phyloP scores from a whole-genome alignment of 2,888 invertebrate species.

The Micoletzkya japonica region DNA sequence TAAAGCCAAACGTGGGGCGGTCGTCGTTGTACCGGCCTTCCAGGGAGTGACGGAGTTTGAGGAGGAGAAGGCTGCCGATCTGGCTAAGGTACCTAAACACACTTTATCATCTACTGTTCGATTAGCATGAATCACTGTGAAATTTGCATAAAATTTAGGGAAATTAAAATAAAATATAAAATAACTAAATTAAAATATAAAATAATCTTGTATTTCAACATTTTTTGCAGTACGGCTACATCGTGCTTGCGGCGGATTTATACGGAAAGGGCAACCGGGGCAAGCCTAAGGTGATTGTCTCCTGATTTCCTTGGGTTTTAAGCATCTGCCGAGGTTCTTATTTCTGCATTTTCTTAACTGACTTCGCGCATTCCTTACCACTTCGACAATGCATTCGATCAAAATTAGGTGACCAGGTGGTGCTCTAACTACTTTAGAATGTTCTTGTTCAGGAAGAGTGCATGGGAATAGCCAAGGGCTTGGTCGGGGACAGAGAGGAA shows the following conservation, averaged over 20 bases:
- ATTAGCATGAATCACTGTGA: background rate
- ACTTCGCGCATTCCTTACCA: background rate
- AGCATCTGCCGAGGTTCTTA: background rate
- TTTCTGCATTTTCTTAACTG: background rate
- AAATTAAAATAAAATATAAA: background rate
- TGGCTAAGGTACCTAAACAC: conserved; percentile 42
- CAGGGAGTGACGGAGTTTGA: conserved; percentile 50
- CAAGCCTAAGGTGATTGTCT: conserved; percentile 30
- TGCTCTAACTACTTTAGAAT: background rate
- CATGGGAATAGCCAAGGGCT: conserved; percentile 43
- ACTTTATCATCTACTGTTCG: background rate
- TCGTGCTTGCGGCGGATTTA: conserved; percentile 56
- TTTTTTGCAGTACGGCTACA: conserved; percentile 48
- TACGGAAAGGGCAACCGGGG: conserved; percentile 55
- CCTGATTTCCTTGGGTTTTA: background rate
- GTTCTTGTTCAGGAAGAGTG: conserved; percentile 35
- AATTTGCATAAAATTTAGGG: background rate
- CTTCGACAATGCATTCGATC: background rate
- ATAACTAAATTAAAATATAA: background rate
- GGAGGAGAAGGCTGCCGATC: conserved; percentile 41
- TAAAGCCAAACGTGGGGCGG: conserved; percentile 37
- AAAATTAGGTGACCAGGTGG: background rate
- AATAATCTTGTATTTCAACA: background rate
- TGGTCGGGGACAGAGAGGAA: conserved; percentile 38
- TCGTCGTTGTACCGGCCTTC: conserved; percentile 55